Conservation (phyloP, 2,113 vertebrate species). For the Vanacampus margaritifer region DNA sequence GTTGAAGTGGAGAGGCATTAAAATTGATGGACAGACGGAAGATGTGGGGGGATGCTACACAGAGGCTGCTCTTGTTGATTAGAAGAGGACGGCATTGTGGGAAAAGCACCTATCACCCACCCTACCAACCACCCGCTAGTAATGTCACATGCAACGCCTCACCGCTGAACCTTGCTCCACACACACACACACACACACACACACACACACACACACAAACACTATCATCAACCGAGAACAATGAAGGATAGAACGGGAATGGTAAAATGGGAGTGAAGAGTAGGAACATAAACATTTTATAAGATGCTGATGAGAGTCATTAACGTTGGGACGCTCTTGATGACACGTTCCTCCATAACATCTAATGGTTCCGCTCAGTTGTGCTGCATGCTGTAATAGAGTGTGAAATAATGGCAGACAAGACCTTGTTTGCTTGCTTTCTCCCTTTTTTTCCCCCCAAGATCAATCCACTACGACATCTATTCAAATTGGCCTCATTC, state of each 20-base stretch:
- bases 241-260: constrained; percentile 11
- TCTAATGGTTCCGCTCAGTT: neutral
- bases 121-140: constrained; percentile 13
- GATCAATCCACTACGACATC: neutral
- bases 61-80: constrained; percentile 30
- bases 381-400: neutral
- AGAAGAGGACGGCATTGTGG: constrained; percentile 17
- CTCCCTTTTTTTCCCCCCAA: neutral
- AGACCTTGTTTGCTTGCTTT: neutral
- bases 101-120: constrained; percentile 4
- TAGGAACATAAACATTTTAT: neutral
- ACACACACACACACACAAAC: constrained; percentile 23
- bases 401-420: neutral
- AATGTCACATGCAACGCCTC: constrained; percentile 54
- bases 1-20: constrained; percentile 6
- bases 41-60: constrained; percentile 17
- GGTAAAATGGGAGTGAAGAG: neutral
- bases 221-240: constrained; percentile 21
- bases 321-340: neutral
- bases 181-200: no score
- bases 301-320: constrained; percentile 8
- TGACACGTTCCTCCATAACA: neutral
- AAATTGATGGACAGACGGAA: constrained; percentile 25
- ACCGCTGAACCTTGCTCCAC: constrained; percentile 25
- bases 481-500: neutral